Evolutionary conservation across 2,888 invertebrate genomes (phyloP).

Genomic region (Cephus pygmeus): DNA sequence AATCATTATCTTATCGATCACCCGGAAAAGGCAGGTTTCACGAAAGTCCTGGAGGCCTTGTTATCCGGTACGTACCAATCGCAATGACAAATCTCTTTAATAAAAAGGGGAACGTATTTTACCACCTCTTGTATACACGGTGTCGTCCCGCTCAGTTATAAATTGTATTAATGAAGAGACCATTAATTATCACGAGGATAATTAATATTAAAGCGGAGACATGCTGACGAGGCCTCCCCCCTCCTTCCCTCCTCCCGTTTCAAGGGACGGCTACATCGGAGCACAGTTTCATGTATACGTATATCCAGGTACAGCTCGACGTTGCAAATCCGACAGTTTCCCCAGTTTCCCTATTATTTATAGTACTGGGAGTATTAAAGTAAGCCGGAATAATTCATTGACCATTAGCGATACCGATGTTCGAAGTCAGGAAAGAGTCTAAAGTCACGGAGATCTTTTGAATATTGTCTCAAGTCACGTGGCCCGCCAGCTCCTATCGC

Average conservation of each 20-base stretch:
- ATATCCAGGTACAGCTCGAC: neutral
- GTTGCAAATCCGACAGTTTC: conserved; percentile 2
- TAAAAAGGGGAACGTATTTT: conserved; percentile 4
- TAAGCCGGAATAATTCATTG: neutral
- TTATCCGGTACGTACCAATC: neutral
- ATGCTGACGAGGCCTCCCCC: conserved; percentile 43
- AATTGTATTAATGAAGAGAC: conserved; percentile 41
- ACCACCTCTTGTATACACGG: conserved; percentile 10
- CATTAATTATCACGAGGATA: conserved; percentile 46
- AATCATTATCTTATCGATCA: neutral
- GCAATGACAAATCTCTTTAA: conserved; percentile 7
- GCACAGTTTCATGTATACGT: neutral
- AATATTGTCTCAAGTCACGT: neutral
- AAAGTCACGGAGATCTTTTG: neutral
- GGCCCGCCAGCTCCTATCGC: too few species aligned
- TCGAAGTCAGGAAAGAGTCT: neutral
- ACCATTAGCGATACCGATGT: neutral
- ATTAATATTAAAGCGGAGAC: conserved; percentile 51
- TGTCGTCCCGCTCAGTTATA: conserved; percentile 20
- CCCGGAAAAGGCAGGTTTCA: neutral
- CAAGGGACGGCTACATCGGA: conserved; percentile 2
- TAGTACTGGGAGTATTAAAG: conserved; percentile 2
- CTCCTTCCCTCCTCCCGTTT: conserved; percentile 32
- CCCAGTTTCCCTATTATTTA: neutral
- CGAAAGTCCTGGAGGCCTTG: neutral